Evolutionary conservation across 64 coral and sea anemone species (phyloP).

Genomic region (Actinia equina): DNA sequence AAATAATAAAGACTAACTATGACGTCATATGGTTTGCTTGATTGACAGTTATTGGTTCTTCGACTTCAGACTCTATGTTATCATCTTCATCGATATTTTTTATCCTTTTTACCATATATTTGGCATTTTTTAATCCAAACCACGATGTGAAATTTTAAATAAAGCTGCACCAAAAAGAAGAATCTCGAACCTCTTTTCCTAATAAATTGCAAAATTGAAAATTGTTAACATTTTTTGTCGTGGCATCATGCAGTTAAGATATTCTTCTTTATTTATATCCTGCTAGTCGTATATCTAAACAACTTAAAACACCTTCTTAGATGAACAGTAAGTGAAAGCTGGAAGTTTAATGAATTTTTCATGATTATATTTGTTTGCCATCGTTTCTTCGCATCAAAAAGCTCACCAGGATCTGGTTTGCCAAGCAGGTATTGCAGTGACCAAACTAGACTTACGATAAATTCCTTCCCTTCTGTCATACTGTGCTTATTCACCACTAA

Average conservation of each 20-base stretch:
- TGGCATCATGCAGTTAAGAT: background rate
- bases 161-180: background rate
- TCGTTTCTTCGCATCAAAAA: background rate
- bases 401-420: background rate
- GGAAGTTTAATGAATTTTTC: background rate
- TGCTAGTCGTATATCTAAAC: background rate
- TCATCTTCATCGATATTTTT: background rate
- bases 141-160: background rate
- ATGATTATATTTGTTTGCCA: background rate
- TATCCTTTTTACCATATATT: background rate
- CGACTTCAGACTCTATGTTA: background rate
- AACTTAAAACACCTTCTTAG: background rate
- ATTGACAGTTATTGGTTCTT: background rate
- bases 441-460: background rate
- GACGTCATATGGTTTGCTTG: background rate
- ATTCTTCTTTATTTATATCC: conserved; percentile 1
- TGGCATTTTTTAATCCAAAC: background rate
- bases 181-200: background rate
- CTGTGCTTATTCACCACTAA: background rate
- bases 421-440: too few species aligned
- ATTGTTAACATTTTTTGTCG: background rate
- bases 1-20: background rate
- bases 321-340: too few species aligned
- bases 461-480: background rate
- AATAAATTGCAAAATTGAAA: background rate